phyloP scores from a whole-genome alignment of 2,888 invertebrate genomes.

The Frankliniella fusca region DNA sequence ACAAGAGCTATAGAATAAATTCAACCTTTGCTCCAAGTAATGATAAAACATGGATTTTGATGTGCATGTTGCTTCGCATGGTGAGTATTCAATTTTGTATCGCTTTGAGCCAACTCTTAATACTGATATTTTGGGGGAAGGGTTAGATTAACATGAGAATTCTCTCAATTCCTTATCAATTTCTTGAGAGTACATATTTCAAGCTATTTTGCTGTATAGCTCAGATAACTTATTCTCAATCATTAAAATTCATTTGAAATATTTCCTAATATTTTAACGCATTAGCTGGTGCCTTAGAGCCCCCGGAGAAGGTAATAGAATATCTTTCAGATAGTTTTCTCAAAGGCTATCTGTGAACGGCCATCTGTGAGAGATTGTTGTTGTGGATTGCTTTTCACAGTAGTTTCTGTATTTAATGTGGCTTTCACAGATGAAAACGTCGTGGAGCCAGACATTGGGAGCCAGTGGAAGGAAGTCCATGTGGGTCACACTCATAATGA shows the following conservation, averaged over 20 bases:
- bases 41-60: constrained; percentile 22
- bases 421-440: constrained; percentile 26
- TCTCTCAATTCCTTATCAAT: too few species aligned
- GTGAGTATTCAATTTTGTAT: constrained; percentile 11
- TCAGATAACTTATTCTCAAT: neutral
- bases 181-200: too few species aligned
- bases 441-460: constrained; percentile 28
- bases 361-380: too few species aligned
- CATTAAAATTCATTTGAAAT: neutral
- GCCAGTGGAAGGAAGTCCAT: constrained; percentile 32
- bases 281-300: too few species aligned
- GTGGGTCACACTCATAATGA: constrained; percentile 39
- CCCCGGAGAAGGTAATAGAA: too few species aligned
- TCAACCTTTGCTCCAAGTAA: constrained; percentile 23
- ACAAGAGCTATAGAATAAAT: neutral
- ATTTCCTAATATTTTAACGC: too few species aligned
- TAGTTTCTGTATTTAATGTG: constrained; percentile 15
- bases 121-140: too few species aligned
- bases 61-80: constrained; percentile 23
- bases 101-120: neutral
- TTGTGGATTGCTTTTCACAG: neutral
- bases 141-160: too few species aligned
- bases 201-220: too few species aligned
- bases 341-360: neutral
- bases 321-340: too few species aligned